Conservation (phyloP, 37 sponge, comb jelly and placozoan species). For the Oopsacas minuta region DNA sequence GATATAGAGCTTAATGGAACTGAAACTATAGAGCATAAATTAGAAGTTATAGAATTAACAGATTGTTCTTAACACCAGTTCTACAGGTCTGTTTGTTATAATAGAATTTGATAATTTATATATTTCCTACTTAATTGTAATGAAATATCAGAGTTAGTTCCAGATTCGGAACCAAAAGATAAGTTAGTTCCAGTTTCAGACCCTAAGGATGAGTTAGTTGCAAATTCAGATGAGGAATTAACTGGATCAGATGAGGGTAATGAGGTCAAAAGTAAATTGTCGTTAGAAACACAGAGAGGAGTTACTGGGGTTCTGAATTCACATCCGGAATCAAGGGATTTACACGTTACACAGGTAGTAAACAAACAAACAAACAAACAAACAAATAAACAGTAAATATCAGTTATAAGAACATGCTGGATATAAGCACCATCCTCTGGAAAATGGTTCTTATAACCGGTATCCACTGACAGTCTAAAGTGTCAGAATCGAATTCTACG, state of each 20-base stretch:
- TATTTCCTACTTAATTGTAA: too few relatives aligned
- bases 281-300: not conserved
- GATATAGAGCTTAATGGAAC: too few relatives aligned
- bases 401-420: not conserved
- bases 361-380: too few relatives aligned
- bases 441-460: not conserved
- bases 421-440: not conserved
- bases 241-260: too few relatives aligned
- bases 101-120: too few relatives aligned
- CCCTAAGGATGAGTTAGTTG: not conserved
- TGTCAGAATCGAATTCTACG: too few relatives aligned
- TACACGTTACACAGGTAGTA: slow-evolving; percentile 38
- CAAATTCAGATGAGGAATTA: not conserved
- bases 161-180: not conserved
- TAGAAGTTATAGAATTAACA: too few relatives aligned
- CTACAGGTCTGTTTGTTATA: too few relatives aligned
- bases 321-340: slow-evolving; percentile 63
- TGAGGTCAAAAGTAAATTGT: slow-evolving; percentile 15
- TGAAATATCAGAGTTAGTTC: slow-evolving; percentile 11
- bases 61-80: too few relatives aligned
- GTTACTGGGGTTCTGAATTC: slow-evolving; percentile 63
- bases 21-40: not conserved
- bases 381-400: too few relatives aligned
- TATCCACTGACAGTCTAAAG: too few relatives aligned
- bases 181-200: not conserved